Evolutionary conservation across 2,113 vertebrate genomes (phyloP).

Genomic region (Myxocyprinus asiaticus): DNA sequence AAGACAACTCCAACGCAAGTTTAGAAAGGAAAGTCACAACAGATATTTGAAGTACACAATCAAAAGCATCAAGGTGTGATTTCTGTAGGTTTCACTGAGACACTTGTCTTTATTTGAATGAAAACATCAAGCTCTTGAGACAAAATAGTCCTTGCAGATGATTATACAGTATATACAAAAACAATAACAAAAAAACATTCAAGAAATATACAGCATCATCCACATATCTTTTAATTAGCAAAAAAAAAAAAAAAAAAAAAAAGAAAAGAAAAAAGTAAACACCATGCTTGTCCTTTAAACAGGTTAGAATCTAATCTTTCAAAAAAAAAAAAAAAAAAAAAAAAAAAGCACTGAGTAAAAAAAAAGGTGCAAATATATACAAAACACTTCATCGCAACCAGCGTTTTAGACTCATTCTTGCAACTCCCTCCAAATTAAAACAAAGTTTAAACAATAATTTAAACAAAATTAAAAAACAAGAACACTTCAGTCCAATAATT

Average conservation of each 20-base stretch:
- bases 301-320: conserved; percentile 61
- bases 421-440: conserved; percentile 53
- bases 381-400: conserved; percentile 68
- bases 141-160: conserved; percentile 58
- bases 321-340: conserved; percentile 62
- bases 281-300: conserved; percentile 65
- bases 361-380: conserved; percentile 69
- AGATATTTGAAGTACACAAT: not conserved
- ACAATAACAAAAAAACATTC: conserved; percentile 51
- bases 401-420: conserved; percentile 58
- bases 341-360: conserved; percentile 60
- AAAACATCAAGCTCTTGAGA: conserved; percentile 60
- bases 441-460: conserved; percentile 40
- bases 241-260: conserved; percentile 50
- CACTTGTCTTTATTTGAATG: conserved; percentile 64
- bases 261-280: conserved; percentile 49
- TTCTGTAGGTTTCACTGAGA: conserved; percentile 50
- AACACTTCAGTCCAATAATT: conserved; percentile 65
- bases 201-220: conserved; percentile 67
- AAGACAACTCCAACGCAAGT: conserved; percentile 21
- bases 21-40: too few relatives aligned
- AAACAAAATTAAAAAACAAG: conserved; percentile 54
- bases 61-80: not conserved
- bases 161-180: conserved; percentile 54
- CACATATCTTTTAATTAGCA: conserved; percentile 66